A percentile compares a stretch with the other conserved stretches of the same genome.
Conservation (phyloP, 2,797 vertebrate genomes). For the Dromococcyx pavoninus region DNA sequence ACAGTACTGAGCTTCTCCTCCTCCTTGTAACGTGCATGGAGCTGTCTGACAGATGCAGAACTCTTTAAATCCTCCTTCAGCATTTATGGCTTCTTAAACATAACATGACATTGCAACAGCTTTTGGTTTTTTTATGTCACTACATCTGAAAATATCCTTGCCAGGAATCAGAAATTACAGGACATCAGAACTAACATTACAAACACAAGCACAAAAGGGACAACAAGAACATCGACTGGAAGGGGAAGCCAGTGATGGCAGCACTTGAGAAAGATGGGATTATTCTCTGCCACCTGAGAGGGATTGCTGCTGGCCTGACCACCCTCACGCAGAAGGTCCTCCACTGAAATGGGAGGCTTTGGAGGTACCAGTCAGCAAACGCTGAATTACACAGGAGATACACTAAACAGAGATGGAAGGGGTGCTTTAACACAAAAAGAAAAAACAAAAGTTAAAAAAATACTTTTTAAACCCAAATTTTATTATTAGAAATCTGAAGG, state of each 20-base stretch:
- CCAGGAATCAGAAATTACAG: not conserved
- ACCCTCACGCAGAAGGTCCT: not conserved
- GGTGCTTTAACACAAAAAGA: not conserved
- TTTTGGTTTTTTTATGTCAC: not conserved
- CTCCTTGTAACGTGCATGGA: not conserved
- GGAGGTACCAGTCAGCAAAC: not conserved
- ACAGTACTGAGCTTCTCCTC: not conserved
- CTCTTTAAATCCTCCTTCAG: not conserved
- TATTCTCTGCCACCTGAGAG: not conserved
- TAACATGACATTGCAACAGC: not conserved
- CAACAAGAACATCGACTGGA: not conserved
- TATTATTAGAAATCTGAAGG: not conserved
- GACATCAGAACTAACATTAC: not conserved
- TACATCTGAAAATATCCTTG: not conserved
- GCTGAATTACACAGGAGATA: not conserved
- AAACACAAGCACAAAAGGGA: not conserved
- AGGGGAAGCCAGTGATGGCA: not conserved
- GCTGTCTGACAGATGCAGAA: not conserved
- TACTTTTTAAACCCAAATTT: not conserved
- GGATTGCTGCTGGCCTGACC: accelerated
- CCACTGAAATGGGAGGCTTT: not conserved
- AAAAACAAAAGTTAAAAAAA: no score
- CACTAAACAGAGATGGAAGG: not conserved
- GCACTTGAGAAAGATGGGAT: not conserved
- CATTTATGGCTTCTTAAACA: not conserved